Evolutionary conservation across 2,888 invertebrate genomes (phyloP), one percentile per base, ranked within the genome.

Genomic region (Chironomus tentans): DNA sequence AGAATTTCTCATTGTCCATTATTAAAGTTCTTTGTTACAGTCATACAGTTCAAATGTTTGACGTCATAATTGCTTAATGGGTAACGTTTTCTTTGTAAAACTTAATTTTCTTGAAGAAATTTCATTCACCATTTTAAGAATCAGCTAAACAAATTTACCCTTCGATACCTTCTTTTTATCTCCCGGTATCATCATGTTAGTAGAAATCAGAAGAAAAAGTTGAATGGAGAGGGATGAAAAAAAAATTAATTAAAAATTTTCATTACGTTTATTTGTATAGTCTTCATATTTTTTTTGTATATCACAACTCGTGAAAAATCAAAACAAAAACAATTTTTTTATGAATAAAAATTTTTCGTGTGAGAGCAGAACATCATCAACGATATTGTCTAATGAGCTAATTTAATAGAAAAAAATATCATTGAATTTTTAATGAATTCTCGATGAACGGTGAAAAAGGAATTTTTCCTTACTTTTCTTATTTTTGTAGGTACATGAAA

Each of bases 341-440:
- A n/a, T 48, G 48, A n/a, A 12, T 12, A n/a, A 5, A 15, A 15
- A 15, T 50, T 56, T 56, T 56, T 56, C 15, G 56, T 56, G 7
- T 50, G 15, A 56, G 38, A 38, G 38, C 38, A 38, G 38, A 38
- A 56, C n/a, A 56, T 56, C 56, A 56, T 47, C 70, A 46, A 7
- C 48, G 47, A 46, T 68, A 68, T 70, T 70, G 70, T 70, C 47
- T 70, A 70, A 70, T 70, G 70, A 70, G 48, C 70, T 70, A 70
- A 70, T 70, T 70, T 70, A 48, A 70, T 56, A 56, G 56, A 15
- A 56, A 18, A 50, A 56, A 56, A 56, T 56, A 56, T 56, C 56
- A 56, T 56, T 56, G 15, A 56, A 56, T 56, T 56, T 56, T 70
- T 70, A 70, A 70, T 70, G 47, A 48, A 70, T 56, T 56, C 15